Percentiles rank a stretch among this genome's conserved stretches.
These are phyloP conservation scores for Papilio glaucus DNA, from an alignment of 1,140 invertebrate genomes.

Conservation along the genomic window DNA sequence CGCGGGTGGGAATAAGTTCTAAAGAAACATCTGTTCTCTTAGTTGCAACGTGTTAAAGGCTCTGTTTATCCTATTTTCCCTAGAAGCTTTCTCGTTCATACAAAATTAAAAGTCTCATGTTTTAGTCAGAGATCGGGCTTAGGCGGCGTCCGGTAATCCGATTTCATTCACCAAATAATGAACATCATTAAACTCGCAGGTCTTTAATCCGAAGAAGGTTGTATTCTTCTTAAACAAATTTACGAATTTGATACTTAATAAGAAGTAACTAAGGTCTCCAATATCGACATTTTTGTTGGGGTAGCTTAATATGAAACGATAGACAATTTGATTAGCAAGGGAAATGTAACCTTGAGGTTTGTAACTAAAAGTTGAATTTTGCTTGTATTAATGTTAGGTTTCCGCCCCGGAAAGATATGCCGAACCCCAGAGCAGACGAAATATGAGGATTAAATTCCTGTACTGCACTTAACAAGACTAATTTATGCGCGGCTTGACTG, in stretches of 20 bases:
- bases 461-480: slow-evolving; percentile 80
- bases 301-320: slow-evolving; percentile 20
- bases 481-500: slow-evolving; percentile 74
- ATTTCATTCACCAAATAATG: slow-evolving; percentile 68
- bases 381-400: slow-evolving; percentile 56
- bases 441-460: slow-evolving; percentile 83
- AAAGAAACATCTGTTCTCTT: not conserved
- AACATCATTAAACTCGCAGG: slow-evolving; percentile 58
- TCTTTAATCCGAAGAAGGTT: slow-evolving; percentile 39
- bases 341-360: slow-evolving; percentile 46
- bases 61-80: slow-evolving; percentile 39
- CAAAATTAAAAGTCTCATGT: slow-evolving; percentile 55
- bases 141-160: slow-evolving; percentile 60
- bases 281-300: slow-evolving; percentile 37
- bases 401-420: slow-evolving; percentile 75
- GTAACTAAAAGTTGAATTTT: slow-evolving; percentile 50
- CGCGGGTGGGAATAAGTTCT: no score
- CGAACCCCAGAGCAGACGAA: slow-evolving; percentile 75
- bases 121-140: slow-evolving; percentile 58
- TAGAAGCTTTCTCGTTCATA: slow-evolving; percentile 44
- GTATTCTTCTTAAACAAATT: slow-evolving; percentile 33
- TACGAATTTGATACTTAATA: slow-evolving; percentile 37
- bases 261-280: slow-evolving; percentile 40
- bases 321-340: slow-evolving; percentile 36
- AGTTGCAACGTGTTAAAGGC: slow-evolving; percentile 25